Conservation (phyloP, 2,113 vertebrate genomes). For the Cynocephalus volans region DNA sequence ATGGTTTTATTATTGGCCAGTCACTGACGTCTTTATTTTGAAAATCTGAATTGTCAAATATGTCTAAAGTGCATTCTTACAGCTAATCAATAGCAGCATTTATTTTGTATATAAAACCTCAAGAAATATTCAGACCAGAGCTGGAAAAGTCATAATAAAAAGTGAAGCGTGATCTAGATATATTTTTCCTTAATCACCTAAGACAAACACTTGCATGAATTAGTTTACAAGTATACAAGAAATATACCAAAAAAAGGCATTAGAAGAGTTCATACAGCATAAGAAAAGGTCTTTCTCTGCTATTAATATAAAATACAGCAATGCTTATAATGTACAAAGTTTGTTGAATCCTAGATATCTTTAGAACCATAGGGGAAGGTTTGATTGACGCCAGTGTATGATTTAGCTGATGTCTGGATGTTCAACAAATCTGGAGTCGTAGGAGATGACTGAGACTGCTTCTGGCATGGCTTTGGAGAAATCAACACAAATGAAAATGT, state of each 20-base stretch:
- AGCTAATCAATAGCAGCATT: conserved; percentile 87
- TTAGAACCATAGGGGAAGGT: conserved; percentile 28
- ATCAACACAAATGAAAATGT: neutral
- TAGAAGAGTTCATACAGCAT: conserved; percentile 49
- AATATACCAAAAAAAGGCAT: conserved; percentile 73
- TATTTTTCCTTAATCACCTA: conserved; percentile 67
- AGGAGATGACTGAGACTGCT: neutral
- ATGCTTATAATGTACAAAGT: conserved; percentile 28
- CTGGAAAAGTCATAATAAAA: conserved; percentile 56
- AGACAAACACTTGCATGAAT: conserved; percentile 65
- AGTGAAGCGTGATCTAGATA: conserved; percentile 65
- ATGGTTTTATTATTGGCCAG: conserved; percentile 61
- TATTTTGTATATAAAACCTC: conserved; percentile 74
- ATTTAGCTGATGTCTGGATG: conserved; percentile 3
- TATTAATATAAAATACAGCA: conserved; percentile 65
- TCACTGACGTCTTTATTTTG: conserved; percentile 64
- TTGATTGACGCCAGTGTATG: conserved; percentile 38
- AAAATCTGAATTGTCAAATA: conserved; percentile 75
- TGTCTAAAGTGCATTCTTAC: conserved; percentile 90
- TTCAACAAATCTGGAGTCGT: conserved; percentile 4
- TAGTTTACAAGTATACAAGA: conserved; percentile 66
- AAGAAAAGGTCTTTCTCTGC: conserved; percentile 6
- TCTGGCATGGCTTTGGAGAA: conserved; percentile 4
- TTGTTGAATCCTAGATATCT: conserved; percentile 41
- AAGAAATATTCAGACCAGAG: conserved; percentile 63